A percentile compares a stretch with the other conserved stretches of the same genome.
phyloP scores from a whole-genome alignment of 2,888 invertebrate species.

The Drosophila anomalata region DNA sequence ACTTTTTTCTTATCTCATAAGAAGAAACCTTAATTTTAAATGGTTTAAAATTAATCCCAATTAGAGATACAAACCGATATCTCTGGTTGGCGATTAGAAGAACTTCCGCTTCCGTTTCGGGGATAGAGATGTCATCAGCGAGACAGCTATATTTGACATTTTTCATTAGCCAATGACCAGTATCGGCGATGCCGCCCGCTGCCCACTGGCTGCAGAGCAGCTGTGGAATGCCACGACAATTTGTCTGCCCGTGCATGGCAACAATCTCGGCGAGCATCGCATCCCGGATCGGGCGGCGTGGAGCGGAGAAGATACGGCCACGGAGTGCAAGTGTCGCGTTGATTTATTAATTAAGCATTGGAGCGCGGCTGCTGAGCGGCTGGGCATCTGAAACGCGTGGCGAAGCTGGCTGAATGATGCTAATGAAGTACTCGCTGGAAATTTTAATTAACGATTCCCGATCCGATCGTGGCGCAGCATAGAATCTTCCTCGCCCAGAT shows the following conservation, averaged over 20 bases:
- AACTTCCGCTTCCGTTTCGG: constrained; percentile 74
- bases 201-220: constrained; percentile 17
- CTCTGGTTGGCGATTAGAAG: constrained; percentile 64
- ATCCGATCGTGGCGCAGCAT: constrained; percentile 44
- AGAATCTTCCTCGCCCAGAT: constrained; percentile 28
- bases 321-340: constrained; percentile 81
- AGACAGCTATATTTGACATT: constrained; percentile 46
- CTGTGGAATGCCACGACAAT: constrained; percentile 80
- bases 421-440: constrained; percentile 71
- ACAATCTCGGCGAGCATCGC: constrained; percentile 58
- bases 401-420: constrained; percentile 45
- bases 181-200: neutral
- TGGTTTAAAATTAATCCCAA: neutral
- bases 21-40: no score
- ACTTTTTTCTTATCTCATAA: no score
- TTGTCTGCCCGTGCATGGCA: constrained; percentile 74
- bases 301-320: constrained; percentile 59
- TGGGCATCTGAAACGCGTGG: constrained; percentile 59
- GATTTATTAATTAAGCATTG: constrained; percentile 83
- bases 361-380: constrained; percentile 57
- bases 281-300: constrained; percentile 3
- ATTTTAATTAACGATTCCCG: constrained; percentile 77
- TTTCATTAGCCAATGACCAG: constrained; percentile 28
- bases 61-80: constrained; percentile 63
- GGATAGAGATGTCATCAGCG: constrained; percentile 28